Conservation (phyloP, 2,113 vertebrate species). For the Apodemus sylvaticus region DNA sequence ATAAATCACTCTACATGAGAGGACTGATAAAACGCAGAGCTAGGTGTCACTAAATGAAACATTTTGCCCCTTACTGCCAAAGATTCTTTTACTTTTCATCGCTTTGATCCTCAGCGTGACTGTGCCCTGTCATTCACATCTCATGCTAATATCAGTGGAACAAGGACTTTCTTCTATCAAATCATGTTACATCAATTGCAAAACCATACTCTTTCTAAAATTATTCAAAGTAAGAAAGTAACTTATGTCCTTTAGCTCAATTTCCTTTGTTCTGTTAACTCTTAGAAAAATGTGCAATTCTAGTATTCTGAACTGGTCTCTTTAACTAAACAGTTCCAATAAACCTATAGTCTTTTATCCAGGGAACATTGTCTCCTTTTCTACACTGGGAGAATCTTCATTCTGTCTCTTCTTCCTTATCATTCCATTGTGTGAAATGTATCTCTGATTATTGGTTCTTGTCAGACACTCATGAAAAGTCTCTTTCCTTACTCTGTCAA, state of each 20-base stretch:
- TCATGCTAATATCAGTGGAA: conserved; percentile 10
- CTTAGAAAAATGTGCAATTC: not conserved
- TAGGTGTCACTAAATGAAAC: conserved; percentile 24
- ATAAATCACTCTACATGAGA: not conserved
- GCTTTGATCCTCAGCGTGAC: conserved; percentile 20
- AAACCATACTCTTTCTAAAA: conserved; percentile 21
- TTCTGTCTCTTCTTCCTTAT: not conserved
- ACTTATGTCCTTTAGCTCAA: not conserved
- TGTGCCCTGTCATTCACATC: not conserved
- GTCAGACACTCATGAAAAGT: not conserved
- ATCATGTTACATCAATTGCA: not conserved
- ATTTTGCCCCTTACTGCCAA: not conserved
- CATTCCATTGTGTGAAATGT: not conserved
- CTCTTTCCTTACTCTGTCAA: not conserved
- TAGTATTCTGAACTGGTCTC: not conserved
- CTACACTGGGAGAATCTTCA: not conserved
- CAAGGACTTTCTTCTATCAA: not conserved
- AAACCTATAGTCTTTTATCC: not conserved
- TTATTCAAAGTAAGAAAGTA: conserved; percentile 28
- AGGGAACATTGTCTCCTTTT: not conserved
- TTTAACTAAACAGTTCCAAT: conserved; percentile 1
- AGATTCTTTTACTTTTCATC: not conserved
- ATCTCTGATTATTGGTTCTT: not conserved
- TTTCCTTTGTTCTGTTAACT: conserved; percentile 45
- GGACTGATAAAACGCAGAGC: not conserved